phyloP scores from a whole-genome alignment of 2,797 vertebrate genomes.

The Bradypodion ventrale region DNA sequence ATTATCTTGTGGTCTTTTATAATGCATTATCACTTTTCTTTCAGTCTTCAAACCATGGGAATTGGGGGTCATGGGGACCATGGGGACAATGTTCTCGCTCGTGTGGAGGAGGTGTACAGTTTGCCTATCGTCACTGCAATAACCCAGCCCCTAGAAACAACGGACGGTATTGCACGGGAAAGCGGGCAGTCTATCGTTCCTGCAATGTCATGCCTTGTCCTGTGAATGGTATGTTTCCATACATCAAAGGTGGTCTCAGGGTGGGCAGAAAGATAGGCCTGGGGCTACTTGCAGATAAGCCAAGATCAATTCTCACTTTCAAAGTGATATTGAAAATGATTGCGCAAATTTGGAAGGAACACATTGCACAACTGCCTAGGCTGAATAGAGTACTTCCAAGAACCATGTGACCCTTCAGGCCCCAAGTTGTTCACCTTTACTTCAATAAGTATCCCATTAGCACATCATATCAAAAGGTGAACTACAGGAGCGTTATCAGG shows the following conservation, averaged over 20 bases:
- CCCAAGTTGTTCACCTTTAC: neutral
- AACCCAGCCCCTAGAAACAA: slow-evolving; percentile 95
- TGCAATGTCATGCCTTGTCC: slow-evolving; percentile 86
- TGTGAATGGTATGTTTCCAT: slow-evolving; percentile 75
- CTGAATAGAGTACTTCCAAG: neutral
- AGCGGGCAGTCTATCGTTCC: slow-evolving; percentile 92
- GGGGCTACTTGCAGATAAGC: neutral
- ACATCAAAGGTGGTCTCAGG: neutral
- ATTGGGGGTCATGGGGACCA: slow-evolving; percentile 96
- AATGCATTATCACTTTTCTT: slow-evolving; percentile 33
- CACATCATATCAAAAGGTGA: neutral
- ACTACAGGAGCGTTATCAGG: neutral
- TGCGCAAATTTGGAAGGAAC: neutral
- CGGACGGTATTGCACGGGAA: slow-evolving; percentile 94
- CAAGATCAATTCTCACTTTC: neutral
- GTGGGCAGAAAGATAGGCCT: neutral
- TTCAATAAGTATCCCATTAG: neutral
- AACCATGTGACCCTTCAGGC: neutral
- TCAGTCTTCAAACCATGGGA: slow-evolving; percentile 94
- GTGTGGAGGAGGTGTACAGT: slow-evolving; percentile 93
- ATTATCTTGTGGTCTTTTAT: neutral
- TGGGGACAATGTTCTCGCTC: slow-evolving; percentile 94
- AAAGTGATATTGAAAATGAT: neutral
- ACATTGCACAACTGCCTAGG: neutral
- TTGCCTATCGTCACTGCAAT: slow-evolving; percentile 95